phyloP scores from a whole-genome alignment of 2,888 invertebrate genomes.

The Macrosiphum euphorbiae region DNA sequence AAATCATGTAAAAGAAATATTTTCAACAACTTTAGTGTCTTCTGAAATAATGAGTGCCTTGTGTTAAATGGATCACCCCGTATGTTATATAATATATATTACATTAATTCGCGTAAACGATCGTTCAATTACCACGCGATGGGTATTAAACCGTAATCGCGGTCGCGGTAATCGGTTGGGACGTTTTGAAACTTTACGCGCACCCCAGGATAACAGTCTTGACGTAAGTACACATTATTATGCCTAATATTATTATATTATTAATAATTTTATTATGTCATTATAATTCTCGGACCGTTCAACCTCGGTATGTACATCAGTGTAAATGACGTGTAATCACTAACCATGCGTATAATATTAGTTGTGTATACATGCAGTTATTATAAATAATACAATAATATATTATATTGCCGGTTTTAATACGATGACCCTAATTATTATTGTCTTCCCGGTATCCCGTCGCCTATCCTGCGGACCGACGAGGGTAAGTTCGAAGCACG shows the following conservation, averaged over 20 bases:
- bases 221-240: not conserved
- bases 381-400: not conserved
- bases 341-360: not conserved
- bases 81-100: not conserved
- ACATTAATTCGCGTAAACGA: conserved; percentile 57
- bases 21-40: too few species aligned
- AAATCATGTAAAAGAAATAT: too few species aligned
- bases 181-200: conserved; percentile 21
- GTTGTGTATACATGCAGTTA: not conserved
- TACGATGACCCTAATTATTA: not conserved
- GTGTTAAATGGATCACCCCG: too few species aligned
- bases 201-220: not conserved
- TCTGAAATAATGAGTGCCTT: too few species aligned
- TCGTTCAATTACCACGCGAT: conserved; percentile 50
- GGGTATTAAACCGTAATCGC: conserved; percentile 61
- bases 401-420: not conserved
- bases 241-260: not conserved
- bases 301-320: not conserved
- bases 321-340: not conserved
- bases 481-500: not conserved
- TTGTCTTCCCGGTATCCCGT: not conserved
- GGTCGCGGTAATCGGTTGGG: conserved; percentile 23
- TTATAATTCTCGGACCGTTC: not conserved
- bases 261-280: not conserved
- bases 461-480: not conserved